Evolutionary conservation across 1,140 invertebrate genomes (phyloP), one percentile per base, ranked within the genome.

Genomic region (Drosophila leontia): DNA sequence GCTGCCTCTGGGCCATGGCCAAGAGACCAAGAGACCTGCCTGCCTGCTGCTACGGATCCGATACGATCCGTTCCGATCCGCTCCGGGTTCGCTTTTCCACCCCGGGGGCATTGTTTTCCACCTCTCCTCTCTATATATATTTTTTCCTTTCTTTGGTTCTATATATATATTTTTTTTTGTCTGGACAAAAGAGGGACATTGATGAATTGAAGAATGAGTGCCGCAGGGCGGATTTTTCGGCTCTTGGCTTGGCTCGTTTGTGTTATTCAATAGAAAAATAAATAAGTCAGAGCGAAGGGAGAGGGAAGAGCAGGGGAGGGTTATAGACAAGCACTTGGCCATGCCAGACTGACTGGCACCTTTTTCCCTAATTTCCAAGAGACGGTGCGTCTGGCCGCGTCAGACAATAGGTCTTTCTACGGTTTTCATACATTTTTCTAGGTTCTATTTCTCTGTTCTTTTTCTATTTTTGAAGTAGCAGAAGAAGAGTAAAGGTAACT

Each of bases 171-270:
- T 35, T 50, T 26, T 61, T 17, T 47, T 48, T 68, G 53, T 56
- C 19, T 76, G 63, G 51, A 57, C 44, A 42, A 51, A 15, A 11
- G 41, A 39, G 60, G 57, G 85, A 87, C 85, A 91, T 90, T 90
- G 85, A 90, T 90, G 85, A 90, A 90, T 90, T 91, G 85, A 90
- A 85, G 78, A 85, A 90, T 91, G 86, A 90, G 90, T 84, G 84
- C 82, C 78, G 67, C 65, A 82, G 82, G 82, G 82, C 80, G 57
- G 58, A 64, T 76, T 78, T 78, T 56, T 51, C 70, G 35, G 51
- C 34, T 65, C 78, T 55, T 37, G 26, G 45, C 45, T 53, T 55
- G 59, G 58, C 61, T 78, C 68, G 69, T 78, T 82, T 82, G 79
- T 81, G 74, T 75, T 78, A 77, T 88, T 88, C 84, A 88, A 88